Evolutionary conservation across 2,888 invertebrate genomes (phyloP).

Genomic region (Pogonocherus hispidulus): DNA sequence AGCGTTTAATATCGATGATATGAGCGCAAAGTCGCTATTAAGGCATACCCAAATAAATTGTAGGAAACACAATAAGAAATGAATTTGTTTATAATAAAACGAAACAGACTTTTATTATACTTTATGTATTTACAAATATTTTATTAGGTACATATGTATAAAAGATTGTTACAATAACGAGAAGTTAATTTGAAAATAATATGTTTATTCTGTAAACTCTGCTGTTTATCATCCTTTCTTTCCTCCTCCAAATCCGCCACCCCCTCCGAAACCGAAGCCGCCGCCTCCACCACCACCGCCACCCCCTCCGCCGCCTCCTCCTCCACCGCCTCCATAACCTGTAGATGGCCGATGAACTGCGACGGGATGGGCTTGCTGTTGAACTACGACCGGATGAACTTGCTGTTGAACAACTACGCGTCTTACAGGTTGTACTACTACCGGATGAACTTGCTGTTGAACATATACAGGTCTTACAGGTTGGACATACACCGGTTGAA

Average conservation of each 20-base stretch:
- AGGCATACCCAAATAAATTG: too few relatives aligned
- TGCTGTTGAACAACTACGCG: neutral
- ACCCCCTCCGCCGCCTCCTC: conserved; percentile 28
- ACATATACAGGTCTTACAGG: neutral
- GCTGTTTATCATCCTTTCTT: neutral
- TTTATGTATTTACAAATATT: too few relatives aligned
- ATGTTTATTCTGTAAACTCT: neutral
- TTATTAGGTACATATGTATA: neutral
- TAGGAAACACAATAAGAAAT: too few relatives aligned
- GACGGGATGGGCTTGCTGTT: neutral
- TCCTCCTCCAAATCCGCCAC: conserved; percentile 3
- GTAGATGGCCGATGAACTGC: neutral
- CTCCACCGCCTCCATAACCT: conserved; percentile 4
- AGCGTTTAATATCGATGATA: too few relatives aligned
- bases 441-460: neutral
- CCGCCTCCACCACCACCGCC: conserved; percentile 12
- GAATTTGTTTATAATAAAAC: too few relatives aligned
- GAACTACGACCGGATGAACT: neutral
- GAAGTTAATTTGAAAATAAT: too few relatives aligned
- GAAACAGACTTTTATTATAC: too few relatives aligned
- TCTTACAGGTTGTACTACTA: neutral
- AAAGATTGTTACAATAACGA: neutral
- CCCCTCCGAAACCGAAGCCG: conserved; percentile 14
- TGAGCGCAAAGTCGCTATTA: too few relatives aligned
- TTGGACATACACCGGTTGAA: neutral